These are phyloP conservation scores for Motacilla alba DNA, from an alignment of 2,113 vertebrate genomes.

Conservation along the genomic window DNA sequence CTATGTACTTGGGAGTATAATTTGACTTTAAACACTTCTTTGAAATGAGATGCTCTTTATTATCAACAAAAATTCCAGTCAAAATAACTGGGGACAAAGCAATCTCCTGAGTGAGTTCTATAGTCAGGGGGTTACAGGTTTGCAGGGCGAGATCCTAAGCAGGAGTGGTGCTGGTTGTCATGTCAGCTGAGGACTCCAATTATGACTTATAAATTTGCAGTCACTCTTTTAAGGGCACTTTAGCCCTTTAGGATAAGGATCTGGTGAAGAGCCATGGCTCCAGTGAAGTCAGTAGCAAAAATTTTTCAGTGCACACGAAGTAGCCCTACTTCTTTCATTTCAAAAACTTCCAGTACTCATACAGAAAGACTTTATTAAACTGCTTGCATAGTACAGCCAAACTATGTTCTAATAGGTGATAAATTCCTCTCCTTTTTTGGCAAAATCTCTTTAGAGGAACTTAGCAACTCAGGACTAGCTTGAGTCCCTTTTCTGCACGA, in stretches of 20 bases:
- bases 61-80: neutral
- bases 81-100: neutral
- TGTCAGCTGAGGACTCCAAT: neutral
- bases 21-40: neutral
- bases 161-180: neutral
- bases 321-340: neutral
- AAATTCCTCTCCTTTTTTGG: conserved; percentile 34
- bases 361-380: neutral
- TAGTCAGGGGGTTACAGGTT: neutral
- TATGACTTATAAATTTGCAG: neutral
- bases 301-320: neutral
- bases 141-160: neutral
- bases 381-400: neutral
- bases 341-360: neutral
- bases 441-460: neutral
- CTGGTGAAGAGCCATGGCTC: neutral
- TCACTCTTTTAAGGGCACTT: neutral
- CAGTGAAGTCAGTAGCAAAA: neutral
- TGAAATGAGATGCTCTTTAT: neutral
- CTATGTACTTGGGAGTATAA: neutral
- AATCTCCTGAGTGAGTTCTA: neutral
- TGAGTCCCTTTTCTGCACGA: neutral
- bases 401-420: neutral
- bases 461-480: neutral
- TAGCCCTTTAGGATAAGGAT: neutral